Conservation (phyloP, 1,140 invertebrate species). For the Pogonognathellus flavescens region DNA sequence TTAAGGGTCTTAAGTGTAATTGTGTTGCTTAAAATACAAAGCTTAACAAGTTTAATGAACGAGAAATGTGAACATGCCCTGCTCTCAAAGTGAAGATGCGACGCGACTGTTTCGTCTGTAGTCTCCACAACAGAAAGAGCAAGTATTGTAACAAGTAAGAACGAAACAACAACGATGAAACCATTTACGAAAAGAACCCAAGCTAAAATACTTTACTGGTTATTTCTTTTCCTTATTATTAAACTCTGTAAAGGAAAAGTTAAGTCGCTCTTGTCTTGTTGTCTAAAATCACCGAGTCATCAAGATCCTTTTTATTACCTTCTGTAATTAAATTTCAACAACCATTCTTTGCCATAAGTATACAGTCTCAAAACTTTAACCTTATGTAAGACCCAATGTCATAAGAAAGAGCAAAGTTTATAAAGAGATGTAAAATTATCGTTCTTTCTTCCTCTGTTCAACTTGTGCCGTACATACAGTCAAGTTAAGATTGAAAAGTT, state of each 20-base stretch:
- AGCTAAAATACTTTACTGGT: conserved; percentile 30
- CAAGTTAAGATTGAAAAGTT: conserved; percentile 32
- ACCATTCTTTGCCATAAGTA: background rate
- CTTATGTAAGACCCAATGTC: background rate
- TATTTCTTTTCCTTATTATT: conserved; percentile 32
- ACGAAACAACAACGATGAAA: conserved; percentile 6
- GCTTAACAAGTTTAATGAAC: conserved; percentile 31
- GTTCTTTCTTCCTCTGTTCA: background rate
- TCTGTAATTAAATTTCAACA: conserved; percentile 39
- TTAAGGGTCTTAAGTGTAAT: background rate
- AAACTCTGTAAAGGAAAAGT: conserved; percentile 22
- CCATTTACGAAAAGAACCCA: background rate
- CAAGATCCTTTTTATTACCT: conserved; percentile 45
- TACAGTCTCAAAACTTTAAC: background rate
- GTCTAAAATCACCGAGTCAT: conserved; percentile 31
- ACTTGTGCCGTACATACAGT: conserved; percentile 16
- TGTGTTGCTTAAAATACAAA: background rate
- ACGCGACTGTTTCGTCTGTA: no score
- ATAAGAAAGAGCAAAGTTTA: background rate
- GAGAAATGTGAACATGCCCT: conserved; percentile 13
- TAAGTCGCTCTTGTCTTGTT: conserved; percentile 41
- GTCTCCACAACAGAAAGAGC: background rate
- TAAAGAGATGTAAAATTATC: conserved; percentile 20
- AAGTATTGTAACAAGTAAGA: background rate
- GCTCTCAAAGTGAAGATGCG: background rate